Base-by-base conservation (phyloP, 2,888 invertebrate species). In the Anthrax anthrax region DNA sequence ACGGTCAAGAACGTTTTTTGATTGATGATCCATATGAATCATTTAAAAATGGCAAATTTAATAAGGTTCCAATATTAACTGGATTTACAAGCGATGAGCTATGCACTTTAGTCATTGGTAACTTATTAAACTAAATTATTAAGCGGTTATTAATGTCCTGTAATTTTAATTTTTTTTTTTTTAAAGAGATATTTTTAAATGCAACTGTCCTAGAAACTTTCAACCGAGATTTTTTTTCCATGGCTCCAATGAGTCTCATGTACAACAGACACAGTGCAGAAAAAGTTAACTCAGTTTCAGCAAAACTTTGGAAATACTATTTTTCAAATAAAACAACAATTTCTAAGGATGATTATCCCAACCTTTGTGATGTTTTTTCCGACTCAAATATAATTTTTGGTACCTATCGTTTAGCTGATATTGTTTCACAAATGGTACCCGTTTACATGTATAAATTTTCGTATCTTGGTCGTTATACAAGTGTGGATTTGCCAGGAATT, bases 11-110 rank as follows among this genome's bases (percentile, higher is more conserved):
- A 50, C 58, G 70, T 51, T 75, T 74, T 55, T 58, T 75, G n/a
- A 53, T 60, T 2, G 70, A 63, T 12, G 64, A 72, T 52, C 73
- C 73, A 0, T 57, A 61, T 14, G 59, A 61, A 36, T 54, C 69
- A 5, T 61, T 73, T 4, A 51, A 56, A 37, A 55, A 60, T 37
- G 70, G 71, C 0, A 58, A 69, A 39, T 70, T 72, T 46, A 52
- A 62, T 2, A 64, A 67, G 46, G 70, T 74, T 19, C 74, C 74
- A 3, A 52, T 71, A 2, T 61, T 75, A 2, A 62, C 67, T 34
- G 74, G 74, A n/a, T 57, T 70, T n/a, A 70, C 70, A 2, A 63
- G 65, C 43, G 70, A 72, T 38, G 75, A 75, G 55, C 70, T 74
- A 51, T 68, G 65, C 10, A 58, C 61, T 3, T 60, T 61, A 6